Base-by-base conservation (phyloP, 2,113 vertebrate genomes). In the Thamnaconus septentrionalis region DNA sequence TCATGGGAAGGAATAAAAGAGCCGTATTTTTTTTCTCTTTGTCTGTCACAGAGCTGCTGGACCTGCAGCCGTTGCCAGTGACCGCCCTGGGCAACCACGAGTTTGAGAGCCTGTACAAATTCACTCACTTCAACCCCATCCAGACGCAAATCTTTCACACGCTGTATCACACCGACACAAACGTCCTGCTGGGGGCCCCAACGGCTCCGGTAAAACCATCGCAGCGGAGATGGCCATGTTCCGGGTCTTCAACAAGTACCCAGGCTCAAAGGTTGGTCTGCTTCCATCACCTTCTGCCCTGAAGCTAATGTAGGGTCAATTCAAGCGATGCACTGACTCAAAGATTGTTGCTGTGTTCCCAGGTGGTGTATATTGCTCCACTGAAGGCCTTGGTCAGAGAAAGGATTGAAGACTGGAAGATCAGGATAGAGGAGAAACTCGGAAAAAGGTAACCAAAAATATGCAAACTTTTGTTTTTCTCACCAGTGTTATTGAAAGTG, bases 71-170 rank as follows among this genome's bases (percentile, higher is more conserved):
- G 5, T 76, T 98, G 74, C 97, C 97, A 1, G 0, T 97, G 71
- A 93, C 91, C 0, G 96, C 95, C 49, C 88, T 98, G 90, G 94
- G 93, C 56, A 91, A 88, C 88, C 86, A 56, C 4, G 89, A 93
- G 67, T 98, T 94, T 63, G 95, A 99, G 92, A 91, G 90, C 9
- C 83, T 99, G 3, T 99, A 95, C 88, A 96, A 93, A 85, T 99
- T 98, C 85, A 98, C 94, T 3, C 97, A 99, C 87, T 99, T 94
- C 87, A 99, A 99, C 86, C 97, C 97, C 66, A 94, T 99, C 73
- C 97, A 98, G 91, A 99, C 97, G 0, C 97, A 98, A 77, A 98
- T 99, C 90, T 99, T 99, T 87, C 95, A 99, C 81, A 98, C 95
- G 0, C 87, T 98, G 0, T 98, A 98, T 78, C 96, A 99, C 87